Conservation (phyloP, 2,888 invertebrate genomes). For the Lampropteryx suffumata region DNA sequence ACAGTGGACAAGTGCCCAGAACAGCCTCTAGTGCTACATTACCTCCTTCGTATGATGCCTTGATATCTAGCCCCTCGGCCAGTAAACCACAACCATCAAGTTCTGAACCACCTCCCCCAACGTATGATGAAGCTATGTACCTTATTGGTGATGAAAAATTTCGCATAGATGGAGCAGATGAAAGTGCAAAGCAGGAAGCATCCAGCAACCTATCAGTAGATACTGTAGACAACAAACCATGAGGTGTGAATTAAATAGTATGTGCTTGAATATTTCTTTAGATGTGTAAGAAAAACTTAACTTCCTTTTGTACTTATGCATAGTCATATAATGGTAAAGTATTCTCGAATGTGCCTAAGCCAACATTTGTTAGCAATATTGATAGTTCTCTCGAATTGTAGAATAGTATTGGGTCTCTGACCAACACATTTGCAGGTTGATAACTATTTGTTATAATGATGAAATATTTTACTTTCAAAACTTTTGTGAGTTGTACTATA, state of each 20-base stretch:
- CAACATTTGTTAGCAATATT: slow-evolving; percentile 66
- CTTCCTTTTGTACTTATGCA: slow-evolving; percentile 77
- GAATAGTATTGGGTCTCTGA: slow-evolving; percentile 10
- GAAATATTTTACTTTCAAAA: no score
- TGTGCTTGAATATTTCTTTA: slow-evolving; percentile 46
- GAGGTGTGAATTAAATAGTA: slow-evolving; percentile 37
- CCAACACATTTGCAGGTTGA: no score
- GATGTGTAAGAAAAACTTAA: slow-evolving; percentile 67
- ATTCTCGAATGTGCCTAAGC: slow-evolving; percentile 78
- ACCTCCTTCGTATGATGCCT: slow-evolving; percentile 85
- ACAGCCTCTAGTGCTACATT: slow-evolving; percentile 82
- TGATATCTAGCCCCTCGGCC: slow-evolving; percentile 68
- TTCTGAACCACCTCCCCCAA: slow-evolving; percentile 84
- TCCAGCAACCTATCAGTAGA: slow-evolving; percentile 54
- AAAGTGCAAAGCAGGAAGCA: slow-evolving; percentile 67
- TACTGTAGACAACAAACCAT: slow-evolving; percentile 65
- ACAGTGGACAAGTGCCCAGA: slow-evolving; percentile 77
- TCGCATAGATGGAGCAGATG: slow-evolving; percentile 54
- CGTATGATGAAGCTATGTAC: slow-evolving; percentile 85
- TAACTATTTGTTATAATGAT: no score
- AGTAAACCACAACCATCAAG: slow-evolving; percentile 73
- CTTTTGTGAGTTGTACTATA: no score
- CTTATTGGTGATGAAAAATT: slow-evolving; percentile 76
- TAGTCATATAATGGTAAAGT: slow-evolving; percentile 63
- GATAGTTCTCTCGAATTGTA: slow-evolving; percentile 44